These are phyloP conservation scores for Loripinus fragilis DNA, from an alignment of 2,888 invertebrate genomes.

Conservation along the genomic window DNA sequence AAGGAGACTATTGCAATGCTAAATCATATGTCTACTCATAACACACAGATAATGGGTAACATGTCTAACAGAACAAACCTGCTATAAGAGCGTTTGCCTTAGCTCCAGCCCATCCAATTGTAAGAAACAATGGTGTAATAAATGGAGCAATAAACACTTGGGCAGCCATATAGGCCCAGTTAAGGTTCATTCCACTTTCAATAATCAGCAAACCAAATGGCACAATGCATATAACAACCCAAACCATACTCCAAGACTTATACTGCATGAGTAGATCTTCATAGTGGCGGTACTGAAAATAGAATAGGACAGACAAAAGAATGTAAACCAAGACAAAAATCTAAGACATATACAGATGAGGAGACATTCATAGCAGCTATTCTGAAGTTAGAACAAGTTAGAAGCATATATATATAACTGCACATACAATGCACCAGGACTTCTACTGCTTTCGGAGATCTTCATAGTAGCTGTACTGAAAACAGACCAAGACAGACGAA, in stretches of 20 bases:
- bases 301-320: not conserved
- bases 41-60: no score
- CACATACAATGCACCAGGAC: slow-evolving; percentile 65
- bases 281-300: slow-evolving; percentile 65
- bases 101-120: slow-evolving; percentile 75
- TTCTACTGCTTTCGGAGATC: no score
- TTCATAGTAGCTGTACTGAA: no score
- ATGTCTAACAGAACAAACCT: no score
- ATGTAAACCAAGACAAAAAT: no score
- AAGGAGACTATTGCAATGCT: no score
- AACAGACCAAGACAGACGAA: no score
- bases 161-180: slow-evolving; percentile 71
- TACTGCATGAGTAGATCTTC: slow-evolving; percentile 68
- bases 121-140: slow-evolving; percentile 72
- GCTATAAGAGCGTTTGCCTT: slow-evolving; percentile 67
- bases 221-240: slow-evolving; percentile 70
- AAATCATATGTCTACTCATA: no score
- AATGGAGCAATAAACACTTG: slow-evolving; percentile 69
- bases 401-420: slow-evolving; percentile 69
- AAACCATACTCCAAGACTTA: slow-evolving; percentile 79
- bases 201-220: slow-evolving; percentile 72
- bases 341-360: no score
- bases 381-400: no score
- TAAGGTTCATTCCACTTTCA: slow-evolving; percentile 72
- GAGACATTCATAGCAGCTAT: no score